Evolutionary conservation across 1,140 invertebrate genomes (phyloP), one percentile per base, ranked within the genome.

Genomic region (Oryzaephilus surinamensis): DNA sequence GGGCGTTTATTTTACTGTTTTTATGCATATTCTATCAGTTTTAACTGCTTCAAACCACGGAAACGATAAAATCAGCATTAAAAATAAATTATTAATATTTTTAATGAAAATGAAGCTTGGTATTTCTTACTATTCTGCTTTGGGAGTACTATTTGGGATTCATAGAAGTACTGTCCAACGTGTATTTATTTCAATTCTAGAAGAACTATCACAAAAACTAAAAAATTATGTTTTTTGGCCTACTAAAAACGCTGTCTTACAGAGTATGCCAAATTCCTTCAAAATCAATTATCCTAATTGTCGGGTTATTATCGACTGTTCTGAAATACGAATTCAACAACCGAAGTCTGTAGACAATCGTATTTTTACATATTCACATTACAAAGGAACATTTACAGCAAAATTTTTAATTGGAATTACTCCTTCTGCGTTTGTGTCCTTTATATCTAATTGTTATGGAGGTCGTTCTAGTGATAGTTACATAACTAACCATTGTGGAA

Each of bases 251-350:
- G 24, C 8, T 21, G 18, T 55, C 3, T 10, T 28, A 29, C 26
- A 19, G 40, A 50, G 14, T 26, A 48, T 61, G 43, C 57, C 55
- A 28, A 18, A 31, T 33, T 23, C 32, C n/a, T 62, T 60, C 30
- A 50, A 52, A 41, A 17, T 14, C 23, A 23, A 38, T 26, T 59
- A 55, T 42, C 48, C 48, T 15, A 30, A 46, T 20, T 46, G 43
- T 8, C 27, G 27, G n/a, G 27, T 52, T 0, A 59, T 61, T 27
- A 47, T 62, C n/a, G 57, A 61, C 32, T 57, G 55, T 34, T 51
- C 45, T 20, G 56, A 62, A 52, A 38, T 60, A 10, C 37, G 37
- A 34, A 52, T 46, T 12, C 23, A 28, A 13, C 15, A 10, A 4
- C 27, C 27, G n/a, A 4, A 4, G n/a, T 4, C 4, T 4, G n/a